A percentile compares a stretch with the other conserved stretches of the same genome.
These are phyloP conservation scores for Priocnemis perturbator DNA, from an alignment of 2,888 invertebrate species.

Conservation along the genomic window DNA sequence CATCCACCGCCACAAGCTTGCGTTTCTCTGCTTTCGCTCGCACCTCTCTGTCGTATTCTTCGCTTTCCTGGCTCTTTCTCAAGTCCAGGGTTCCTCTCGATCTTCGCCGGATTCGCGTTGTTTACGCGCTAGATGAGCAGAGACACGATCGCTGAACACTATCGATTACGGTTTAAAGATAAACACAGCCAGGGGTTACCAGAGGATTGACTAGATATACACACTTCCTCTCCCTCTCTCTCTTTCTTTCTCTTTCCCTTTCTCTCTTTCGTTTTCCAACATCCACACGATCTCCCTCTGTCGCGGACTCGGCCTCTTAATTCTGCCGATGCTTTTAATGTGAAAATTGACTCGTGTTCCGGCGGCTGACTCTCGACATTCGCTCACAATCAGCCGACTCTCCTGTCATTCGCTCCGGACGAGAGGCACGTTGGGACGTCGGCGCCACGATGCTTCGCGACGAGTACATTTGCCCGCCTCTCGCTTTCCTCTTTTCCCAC, in stretches of 20 bases:
- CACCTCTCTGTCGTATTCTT: too few relatives aligned
- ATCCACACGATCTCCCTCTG: neutral
- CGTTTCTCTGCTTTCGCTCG: neutral
- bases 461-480: neutral
- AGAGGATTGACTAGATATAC: constrained; percentile 41
- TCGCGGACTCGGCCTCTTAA: neutral
- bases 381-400: neutral
- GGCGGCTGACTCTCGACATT: neutral
- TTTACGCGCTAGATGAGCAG: constrained; percentile 6
- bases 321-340: neutral
- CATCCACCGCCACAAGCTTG: neutral
- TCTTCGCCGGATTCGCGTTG: neutral
- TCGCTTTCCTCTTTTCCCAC: neutral
- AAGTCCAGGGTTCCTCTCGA: neutral
- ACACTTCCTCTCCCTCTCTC: neutral
- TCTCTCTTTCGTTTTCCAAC: too few relatives aligned
- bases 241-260: too few relatives aligned
- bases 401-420: constrained; percentile 18
- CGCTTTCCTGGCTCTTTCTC: neutral
- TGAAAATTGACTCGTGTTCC: neutral
- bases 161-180: constrained; percentile 61
- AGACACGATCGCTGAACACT: constrained; percentile 58
- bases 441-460: constrained; percentile 13
- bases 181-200: constrained; percentile 60
- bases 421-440: constrained; percentile 19